phyloP scores from a whole-genome alignment of 2,113 vertebrate genomes.

The Xyrauchen texanus region DNA sequence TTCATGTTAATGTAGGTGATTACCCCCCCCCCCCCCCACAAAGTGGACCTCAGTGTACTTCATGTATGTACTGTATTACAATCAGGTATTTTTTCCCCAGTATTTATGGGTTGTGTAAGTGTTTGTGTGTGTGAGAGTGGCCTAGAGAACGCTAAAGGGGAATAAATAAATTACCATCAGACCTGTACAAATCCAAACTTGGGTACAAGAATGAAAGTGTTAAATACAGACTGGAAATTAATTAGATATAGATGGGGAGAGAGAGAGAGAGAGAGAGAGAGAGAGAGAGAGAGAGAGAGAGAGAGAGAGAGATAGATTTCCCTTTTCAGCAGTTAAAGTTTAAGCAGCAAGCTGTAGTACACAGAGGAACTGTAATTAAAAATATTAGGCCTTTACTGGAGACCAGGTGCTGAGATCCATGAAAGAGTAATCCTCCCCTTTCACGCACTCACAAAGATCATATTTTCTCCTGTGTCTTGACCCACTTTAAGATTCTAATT shows the following conservation, averaged over 20 bases:
- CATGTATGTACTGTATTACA: too few relatives aligned
- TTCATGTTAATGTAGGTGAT: too few relatives aligned
- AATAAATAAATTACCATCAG: too few relatives aligned
- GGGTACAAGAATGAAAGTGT: too few relatives aligned
- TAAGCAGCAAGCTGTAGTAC: not conserved
- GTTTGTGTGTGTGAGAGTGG: too few relatives aligned
- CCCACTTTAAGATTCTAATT: conserved; percentile 52
- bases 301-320: not conserved
- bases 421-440: not conserved
- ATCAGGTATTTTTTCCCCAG: too few relatives aligned
- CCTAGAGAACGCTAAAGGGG: too few relatives aligned
- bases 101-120: too few relatives aligned
- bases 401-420: conserved; percentile 17
- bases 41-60: too few relatives aligned
- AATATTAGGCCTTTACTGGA: conserved; percentile 27
- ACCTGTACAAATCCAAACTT: too few relatives aligned
- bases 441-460: not conserved
- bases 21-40: too few relatives aligned
- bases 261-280: not conserved
- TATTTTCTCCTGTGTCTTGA: conserved; percentile 45
- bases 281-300: not conserved
- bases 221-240: too few relatives aligned
- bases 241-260: not conserved
- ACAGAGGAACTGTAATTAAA: conserved; percentile 29
- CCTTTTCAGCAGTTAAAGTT: not conserved